Conservation (phyloP, 2,113 vertebrate genomes). For the Neotragus pygmaeus region DNA sequence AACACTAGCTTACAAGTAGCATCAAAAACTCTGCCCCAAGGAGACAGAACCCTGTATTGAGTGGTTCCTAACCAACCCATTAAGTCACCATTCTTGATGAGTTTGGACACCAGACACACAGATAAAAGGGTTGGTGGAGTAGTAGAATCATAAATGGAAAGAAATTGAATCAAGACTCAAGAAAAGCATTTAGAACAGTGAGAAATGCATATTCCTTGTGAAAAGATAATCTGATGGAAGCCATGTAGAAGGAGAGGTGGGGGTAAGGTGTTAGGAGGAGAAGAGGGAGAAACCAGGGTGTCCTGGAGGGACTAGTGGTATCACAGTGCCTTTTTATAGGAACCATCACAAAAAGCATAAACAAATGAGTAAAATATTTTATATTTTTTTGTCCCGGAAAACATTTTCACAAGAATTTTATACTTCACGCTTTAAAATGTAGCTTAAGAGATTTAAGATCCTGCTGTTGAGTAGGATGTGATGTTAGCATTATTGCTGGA, state of each 20-base stretch:
- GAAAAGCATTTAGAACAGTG: not conserved
- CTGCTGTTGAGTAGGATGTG: not conserved
- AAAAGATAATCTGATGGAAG: not conserved
- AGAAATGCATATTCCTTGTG: not conserved
- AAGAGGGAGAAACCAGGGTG: not conserved
- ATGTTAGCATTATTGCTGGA: not conserved
- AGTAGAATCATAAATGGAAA: not conserved
- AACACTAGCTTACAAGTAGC: not conserved
- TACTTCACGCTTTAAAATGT: not conserved
- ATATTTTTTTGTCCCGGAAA: not conserved
- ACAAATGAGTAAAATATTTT: not conserved
- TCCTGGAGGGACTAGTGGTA: not conserved
- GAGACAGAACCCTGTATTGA: not conserved
- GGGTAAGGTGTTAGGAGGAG: rapidly evolving
- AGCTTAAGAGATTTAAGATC: not conserved
- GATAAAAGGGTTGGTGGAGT: not conserved
- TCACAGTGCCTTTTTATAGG: not conserved
- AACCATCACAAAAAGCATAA: not conserved
- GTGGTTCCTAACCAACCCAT: not conserved
- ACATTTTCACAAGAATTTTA: not conserved
- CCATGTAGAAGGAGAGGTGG: not conserved
- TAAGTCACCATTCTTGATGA: not conserved
- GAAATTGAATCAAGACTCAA: not conserved
- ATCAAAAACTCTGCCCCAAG: not conserved
- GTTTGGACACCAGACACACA: not conserved